phyloP scores from a whole-genome alignment of 2,797 vertebrate species.

The Dromococcyx pavoninus region DNA sequence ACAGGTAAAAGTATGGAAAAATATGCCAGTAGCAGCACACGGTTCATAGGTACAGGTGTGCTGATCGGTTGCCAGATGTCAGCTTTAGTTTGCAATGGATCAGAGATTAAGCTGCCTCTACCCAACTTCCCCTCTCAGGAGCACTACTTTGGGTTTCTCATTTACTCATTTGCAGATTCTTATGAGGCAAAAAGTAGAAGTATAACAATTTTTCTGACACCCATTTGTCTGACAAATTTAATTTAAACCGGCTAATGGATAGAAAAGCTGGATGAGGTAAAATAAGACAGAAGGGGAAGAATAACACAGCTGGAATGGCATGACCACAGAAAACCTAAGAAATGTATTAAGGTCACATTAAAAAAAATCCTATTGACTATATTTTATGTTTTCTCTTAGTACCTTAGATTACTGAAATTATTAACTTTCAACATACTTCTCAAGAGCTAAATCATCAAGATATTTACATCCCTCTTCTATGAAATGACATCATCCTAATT shows the following conservation, averaged over 20 bases:
- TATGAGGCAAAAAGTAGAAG: not conserved
- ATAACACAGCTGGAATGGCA: not conserved
- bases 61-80: accelerated
- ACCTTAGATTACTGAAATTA: not conserved
- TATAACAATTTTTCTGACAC: not conserved
- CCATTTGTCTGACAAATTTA: not conserved
- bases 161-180: not conserved
- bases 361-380: not conserved
- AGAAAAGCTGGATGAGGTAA: not conserved
- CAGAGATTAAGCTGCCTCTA: not conserved
- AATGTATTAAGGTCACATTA: accelerated
- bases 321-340: not conserved
- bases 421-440: not conserved
- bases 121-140: not conserved
- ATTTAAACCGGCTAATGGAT: not conserved
- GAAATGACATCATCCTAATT: not conserved
- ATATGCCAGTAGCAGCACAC: accelerated
- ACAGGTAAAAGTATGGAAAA: not conserved
- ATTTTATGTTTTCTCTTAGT: not conserved
- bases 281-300: not conserved
- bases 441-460: not conserved
- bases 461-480: not conserved
- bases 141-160: not conserved
- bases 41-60: not conserved
- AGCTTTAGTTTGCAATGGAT: not conserved